Conservation (phyloP, 2,888 invertebrate species). For the Leptarthrus brevirostris region DNA sequence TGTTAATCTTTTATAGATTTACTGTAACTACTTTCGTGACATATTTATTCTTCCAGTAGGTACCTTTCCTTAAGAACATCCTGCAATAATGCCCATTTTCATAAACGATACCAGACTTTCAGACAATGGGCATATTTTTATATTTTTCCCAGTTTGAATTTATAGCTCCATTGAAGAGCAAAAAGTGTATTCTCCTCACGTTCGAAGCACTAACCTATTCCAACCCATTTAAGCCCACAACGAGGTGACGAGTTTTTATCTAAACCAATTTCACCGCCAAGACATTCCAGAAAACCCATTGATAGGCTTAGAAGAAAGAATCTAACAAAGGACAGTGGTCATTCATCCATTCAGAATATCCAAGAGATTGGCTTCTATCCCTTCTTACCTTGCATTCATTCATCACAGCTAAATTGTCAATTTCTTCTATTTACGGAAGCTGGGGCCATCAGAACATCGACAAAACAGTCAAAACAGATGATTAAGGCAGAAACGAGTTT, state of each 20-base stretch:
- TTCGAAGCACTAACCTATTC: constrained; percentile 8
- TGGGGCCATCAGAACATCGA: constrained; percentile 20
- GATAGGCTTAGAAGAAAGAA: background rate
- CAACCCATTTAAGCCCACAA: background rate
- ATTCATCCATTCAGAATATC: constrained; percentile 27
- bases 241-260: constrained; percentile 21
- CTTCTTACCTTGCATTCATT: background rate
- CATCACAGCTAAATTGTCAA: constrained; percentile 20
- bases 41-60: no score
- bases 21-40: no score
- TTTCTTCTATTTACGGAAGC: constrained; percentile 25
- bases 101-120: no score
- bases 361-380: constrained; percentile 14
- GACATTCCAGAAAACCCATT: constrained; percentile 11
- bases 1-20: no score
- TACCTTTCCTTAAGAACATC: no score
- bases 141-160: constrained; percentile 7
- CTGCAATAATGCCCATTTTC: no score
- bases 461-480: constrained; percentile 15
- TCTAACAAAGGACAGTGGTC: constrained; percentile 14
- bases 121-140: background rate
- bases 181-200: constrained; percentile 9
- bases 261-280: background rate
- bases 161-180: constrained; percentile 14
- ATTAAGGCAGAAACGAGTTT: constrained; percentile 14